Evolutionary conservation across 2,888 invertebrate genomes (phyloP).

Genomic region (Diarsia dahlii): DNA sequence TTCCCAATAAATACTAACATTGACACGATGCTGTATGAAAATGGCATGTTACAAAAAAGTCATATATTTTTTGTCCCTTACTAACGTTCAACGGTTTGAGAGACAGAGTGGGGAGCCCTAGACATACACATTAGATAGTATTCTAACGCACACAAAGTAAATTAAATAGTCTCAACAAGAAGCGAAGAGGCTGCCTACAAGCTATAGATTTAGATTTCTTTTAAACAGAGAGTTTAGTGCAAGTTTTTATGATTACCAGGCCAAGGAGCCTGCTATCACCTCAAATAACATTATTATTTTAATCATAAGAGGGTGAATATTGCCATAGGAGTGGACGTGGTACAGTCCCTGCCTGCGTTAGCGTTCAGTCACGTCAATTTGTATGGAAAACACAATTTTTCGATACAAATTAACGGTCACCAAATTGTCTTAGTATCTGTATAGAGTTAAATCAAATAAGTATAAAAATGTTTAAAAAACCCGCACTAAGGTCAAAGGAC

Average conservation of each 20-base stretch:
- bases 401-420: not conserved
- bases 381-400: not conserved
- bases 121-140: conserved; percentile 14
- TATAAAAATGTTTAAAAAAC: not conserved
- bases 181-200: conserved; percentile 21
- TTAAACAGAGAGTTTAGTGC: not conserved
- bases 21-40: not conserved
- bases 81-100: conserved; percentile 30
- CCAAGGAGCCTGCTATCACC: not conserved
- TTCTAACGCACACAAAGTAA: conserved; percentile 32
- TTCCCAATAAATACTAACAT: not conserved
- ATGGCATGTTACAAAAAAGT: not conserved
- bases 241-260: not conserved
- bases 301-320: not conserved
- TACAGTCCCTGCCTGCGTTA: not conserved
- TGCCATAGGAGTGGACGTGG: not conserved
- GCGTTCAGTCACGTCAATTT: not conserved
- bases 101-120: conserved; percentile 49
- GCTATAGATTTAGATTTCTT: conserved; percentile 35
- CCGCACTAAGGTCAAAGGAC: not conserved
- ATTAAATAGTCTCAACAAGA: conserved; percentile 40
- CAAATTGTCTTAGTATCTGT: not conserved
- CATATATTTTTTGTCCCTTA: not conserved
- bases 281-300: too few relatives aligned
- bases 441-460: not conserved